Base-by-base conservation (phyloP, 2,888 invertebrate genomes). In the Rhyacophila evoluta region DNA sequence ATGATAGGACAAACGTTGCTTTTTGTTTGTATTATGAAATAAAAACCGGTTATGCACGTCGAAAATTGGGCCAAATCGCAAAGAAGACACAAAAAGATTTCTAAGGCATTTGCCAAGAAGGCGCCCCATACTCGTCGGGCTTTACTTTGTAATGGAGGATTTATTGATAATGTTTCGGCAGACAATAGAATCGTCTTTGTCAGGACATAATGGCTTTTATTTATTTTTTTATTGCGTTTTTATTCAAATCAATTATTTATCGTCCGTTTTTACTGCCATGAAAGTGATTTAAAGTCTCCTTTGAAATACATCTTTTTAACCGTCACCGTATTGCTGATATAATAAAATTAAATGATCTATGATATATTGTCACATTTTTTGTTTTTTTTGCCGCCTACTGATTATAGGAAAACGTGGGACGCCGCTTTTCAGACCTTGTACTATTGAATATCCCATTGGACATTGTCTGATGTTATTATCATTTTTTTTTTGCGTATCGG, bases 91-190 rank as follows among this genome's bases (percentile, higher is more conserved):
- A 55, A 55, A 55, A 19, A 19, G 55, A 55, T 55, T 55, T 55
- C 55, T 19, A 55, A 8, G 55, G 55, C 55, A 55, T 55, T 55
- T 55, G 55, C 55, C 55, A 55, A 55, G 55, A 55, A 19, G 55
- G 19, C 25, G 15, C 55, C 55, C 25, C 15, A 33, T 33, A 19
- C 55, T 55, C 55, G 15, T 15, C 19, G 25, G 55, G 55, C 15
- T 55, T 55, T 55, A 15, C 19, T 25, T 2, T 55, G 55, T 55
- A 55, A 55, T 55, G 55, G 55, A 55, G 55, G 19, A 55, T 55
- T 55, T 55, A 55, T 55, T 55, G 55, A 55, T 55, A 55, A 55
- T 55, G 55, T 55, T 55, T 41, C 41, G 55, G 15, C 55, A 55
- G 55, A 55, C 55, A 55, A 55, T 25, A 55, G 55, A 55, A 19